Percentiles rank a stretch among this genome's conserved stretches.
phyloP scores from a whole-genome alignment of 2,797 vertebrate genomes.

The Hydrolagus colliei region DNA sequence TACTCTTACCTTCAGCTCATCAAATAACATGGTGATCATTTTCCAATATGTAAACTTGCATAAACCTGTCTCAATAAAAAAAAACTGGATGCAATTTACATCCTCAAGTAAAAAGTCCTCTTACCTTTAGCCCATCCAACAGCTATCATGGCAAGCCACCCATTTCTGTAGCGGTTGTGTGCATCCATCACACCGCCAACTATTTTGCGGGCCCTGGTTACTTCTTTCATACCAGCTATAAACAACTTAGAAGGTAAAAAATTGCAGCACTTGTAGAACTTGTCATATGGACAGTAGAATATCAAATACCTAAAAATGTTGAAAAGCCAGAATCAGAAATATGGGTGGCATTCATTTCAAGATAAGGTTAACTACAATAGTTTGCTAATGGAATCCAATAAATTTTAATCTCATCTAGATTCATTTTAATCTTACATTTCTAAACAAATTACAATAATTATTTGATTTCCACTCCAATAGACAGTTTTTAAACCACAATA shows the following conservation, averaged over 20 bases:
- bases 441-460: neutral
- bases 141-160: conserved; percentile 82
- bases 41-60: too few species aligned
- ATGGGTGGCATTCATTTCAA: neutral
- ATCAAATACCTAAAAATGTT: conserved; percentile 73
- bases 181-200: conserved; percentile 74
- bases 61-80: too few species aligned
- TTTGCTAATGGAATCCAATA: too few species aligned
- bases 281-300: conserved; percentile 84
- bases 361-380: neutral
- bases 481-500: neutral
- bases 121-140: conserved; percentile 92
- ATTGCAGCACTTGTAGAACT: conserved; percentile 63
- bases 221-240: conserved; percentile 85
- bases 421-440: neutral
- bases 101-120: conserved; percentile 31
- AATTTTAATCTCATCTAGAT: neutral
- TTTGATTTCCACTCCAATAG: neutral
- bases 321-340: neutral
- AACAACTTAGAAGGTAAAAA: conserved; percentile 72
- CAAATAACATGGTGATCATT: too few species aligned
- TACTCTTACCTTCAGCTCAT: too few species aligned
- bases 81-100: too few species aligned
- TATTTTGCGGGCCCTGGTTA: conserved; percentile 92
- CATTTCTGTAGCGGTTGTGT: conserved; percentile 71